These are phyloP conservation scores for Chloroceryle inda DNA, from an alignment of 2,797 vertebrate genomes.

Conservation along the genomic window DNA sequence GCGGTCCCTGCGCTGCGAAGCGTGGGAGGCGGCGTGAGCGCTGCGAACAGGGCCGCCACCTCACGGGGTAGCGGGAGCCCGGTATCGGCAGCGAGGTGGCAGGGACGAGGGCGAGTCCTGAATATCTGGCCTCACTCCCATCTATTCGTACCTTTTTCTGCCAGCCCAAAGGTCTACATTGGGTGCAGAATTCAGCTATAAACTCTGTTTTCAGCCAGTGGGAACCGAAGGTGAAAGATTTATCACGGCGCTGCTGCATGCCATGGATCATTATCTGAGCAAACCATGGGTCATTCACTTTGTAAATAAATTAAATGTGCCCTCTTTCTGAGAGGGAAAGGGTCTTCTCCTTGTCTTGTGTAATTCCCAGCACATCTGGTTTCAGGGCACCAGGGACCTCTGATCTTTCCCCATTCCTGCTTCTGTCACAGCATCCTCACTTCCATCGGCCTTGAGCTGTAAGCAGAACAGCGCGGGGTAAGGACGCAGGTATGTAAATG, in stretches of 20 bases:
- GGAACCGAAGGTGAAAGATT: too few relatives aligned
- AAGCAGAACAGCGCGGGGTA: not conserved
- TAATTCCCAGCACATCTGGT: not conserved
- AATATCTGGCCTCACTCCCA: too few relatives aligned
- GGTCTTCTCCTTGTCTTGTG: not conserved
- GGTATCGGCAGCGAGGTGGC: too few relatives aligned
- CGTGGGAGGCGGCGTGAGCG: too few relatives aligned
- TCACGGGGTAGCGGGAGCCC: too few relatives aligned
- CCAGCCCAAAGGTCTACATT: too few relatives aligned
- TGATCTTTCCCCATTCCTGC: not conserved
- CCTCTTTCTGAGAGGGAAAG: not conserved
- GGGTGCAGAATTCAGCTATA: too few relatives aligned
- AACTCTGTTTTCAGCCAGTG: too few relatives aligned
- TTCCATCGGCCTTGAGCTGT: not conserved
- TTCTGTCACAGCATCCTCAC: not conserved
- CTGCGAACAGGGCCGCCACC: too few relatives aligned
- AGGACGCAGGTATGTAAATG: not conserved
- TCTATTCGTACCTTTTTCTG: too few relatives aligned
- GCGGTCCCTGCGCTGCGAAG: too few relatives aligned
- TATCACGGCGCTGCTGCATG: not conserved
- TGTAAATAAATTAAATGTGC: not conserved
- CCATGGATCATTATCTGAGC: not conserved
- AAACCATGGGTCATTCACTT: not conserved
- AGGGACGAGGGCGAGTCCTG: too few relatives aligned
- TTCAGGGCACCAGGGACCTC: not conserved